Evolutionary conservation across 2,888 invertebrate genomes (phyloP), one percentile per base, ranked within the genome.

Genomic region (Hirtodrosophila trivittata): DNA sequence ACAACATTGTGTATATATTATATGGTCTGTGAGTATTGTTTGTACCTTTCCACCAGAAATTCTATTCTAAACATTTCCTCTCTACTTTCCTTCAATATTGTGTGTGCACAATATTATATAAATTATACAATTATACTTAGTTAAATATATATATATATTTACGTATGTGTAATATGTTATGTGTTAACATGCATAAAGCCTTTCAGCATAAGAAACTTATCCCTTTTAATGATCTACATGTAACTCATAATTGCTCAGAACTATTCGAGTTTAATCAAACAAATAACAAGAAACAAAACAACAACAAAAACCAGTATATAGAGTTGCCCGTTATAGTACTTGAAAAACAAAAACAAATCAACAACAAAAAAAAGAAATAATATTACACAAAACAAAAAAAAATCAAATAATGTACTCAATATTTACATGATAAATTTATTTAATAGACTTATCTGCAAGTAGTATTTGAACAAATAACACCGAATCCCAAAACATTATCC

Each of bases 121-220:
- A 25, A 25, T 13, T 37, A 25, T 26, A n/a, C 16, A 28, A 12
- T 37, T 28, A 47, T 45, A 60, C 59, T 67, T 76, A 68, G 73
- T 81, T 70, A 54, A 64, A 62, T 50, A 54, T 37, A 9, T 49
- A n/a, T n/a, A 7, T 52, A 32, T 67, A 50, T 37, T 46, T 35
- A 26, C 46, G 18, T 28, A 56, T 64, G 42, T 42, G 25, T 60
- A 32, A 14, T 3, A 8, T 5, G 4, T 25, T 12, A 14, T 21
- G 16, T 25, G 52, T 35, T 38, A 55, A 37, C 32, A 51, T 62
- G 63, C 38, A 51, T 32, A 38, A 4, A 38, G 62, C 67, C 75
- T 77, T 81, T 81, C 82, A 56, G 74, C 85, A 82, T 71, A 64
- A 75, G 56, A 59, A 72, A 82, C 72, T 82, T 85, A 85, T 78